These are phyloP conservation scores for Ceyx melanurus DNA, from an alignment of 2,113 vertebrate species.

Conservation along the genomic window DNA sequence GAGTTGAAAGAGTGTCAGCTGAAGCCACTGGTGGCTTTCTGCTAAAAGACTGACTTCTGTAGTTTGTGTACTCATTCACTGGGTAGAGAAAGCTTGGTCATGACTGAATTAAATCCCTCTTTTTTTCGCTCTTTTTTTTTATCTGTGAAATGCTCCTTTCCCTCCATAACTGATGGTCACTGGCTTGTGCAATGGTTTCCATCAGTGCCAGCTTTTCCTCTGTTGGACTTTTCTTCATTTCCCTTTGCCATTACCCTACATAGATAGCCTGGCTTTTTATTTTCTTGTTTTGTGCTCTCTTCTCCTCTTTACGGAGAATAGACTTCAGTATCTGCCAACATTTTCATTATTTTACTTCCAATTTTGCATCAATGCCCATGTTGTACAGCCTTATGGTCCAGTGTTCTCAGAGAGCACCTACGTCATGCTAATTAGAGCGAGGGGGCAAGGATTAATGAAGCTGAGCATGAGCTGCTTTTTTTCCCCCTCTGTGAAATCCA, in stretches of 20 bases:
- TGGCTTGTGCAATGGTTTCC: neutral
- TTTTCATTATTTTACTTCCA: neutral
- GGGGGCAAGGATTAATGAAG: neutral
- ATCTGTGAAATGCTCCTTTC: neutral
- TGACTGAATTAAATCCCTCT: neutral
- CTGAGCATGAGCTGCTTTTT: neutral
- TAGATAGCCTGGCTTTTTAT: neutral
- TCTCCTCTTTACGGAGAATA: neutral
- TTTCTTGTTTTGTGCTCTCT: neutral
- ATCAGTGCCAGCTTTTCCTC: neutral
- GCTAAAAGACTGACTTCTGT: neutral
- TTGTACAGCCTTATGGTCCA: accelerated
- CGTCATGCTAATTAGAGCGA: neutral
- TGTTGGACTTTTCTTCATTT: neutral
- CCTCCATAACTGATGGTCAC: neutral
- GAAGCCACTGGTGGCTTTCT: neutral
- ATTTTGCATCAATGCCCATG: neutral
- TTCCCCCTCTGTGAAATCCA: neutral
- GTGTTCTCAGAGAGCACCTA: neutral
- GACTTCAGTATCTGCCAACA: neutral
- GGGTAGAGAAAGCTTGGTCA: neutral
- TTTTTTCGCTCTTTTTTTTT: neutral
- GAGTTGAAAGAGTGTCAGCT: neutral
- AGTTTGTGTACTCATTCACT: neutral
- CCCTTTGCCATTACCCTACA: neutral